A percentile compares a stretch with the other conserved stretches of the same genome.
These are phyloP conservation scores for Aegotheles bennettii DNA, from an alignment of 2,113 vertebrate species.

Conservation along the genomic window DNA sequence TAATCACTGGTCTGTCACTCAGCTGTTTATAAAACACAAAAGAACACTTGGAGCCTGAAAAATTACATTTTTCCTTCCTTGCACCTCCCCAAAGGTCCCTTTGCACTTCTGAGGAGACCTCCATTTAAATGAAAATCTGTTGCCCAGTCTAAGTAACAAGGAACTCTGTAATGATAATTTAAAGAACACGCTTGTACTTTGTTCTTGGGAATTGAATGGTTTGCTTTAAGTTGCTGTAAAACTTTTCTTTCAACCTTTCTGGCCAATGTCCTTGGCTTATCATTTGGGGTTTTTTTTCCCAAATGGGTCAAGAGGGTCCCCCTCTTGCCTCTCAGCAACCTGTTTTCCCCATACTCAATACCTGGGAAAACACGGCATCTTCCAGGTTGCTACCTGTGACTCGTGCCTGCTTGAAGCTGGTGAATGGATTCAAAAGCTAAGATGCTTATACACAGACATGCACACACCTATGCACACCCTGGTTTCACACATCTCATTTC, in stretches of 20 bases:
- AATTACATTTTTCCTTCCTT: constrained; percentile 62
- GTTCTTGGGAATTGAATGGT: neutral
- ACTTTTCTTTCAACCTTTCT: neutral
- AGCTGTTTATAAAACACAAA: constrained; percentile 65
- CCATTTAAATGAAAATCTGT: constrained; percentile 57
- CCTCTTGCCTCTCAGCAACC: neutral
- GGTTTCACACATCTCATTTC: neutral
- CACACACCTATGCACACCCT: neutral
- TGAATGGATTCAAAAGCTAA: neutral
- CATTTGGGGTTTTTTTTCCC: neutral
- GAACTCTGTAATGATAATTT: constrained; percentile 13
- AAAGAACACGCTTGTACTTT: neutral
- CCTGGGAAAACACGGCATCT: neutral
- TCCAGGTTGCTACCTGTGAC: neutral
- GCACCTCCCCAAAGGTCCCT: constrained; percentile 50
- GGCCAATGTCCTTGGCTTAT: neutral
- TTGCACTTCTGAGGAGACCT: constrained; percentile 42
- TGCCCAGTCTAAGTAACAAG: neutral
- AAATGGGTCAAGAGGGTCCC: neutral
- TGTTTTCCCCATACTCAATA: neutral
- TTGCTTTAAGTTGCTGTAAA: constrained; percentile 6
- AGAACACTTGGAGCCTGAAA: constrained; percentile 66
- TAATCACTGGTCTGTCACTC: constrained; percentile 61
- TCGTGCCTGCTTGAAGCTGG: neutral
- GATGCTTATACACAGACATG: neutral